phyloP scores from a whole-genome alignment of 2,113 vertebrate genomes.

The Crotalus horridus region DNA sequence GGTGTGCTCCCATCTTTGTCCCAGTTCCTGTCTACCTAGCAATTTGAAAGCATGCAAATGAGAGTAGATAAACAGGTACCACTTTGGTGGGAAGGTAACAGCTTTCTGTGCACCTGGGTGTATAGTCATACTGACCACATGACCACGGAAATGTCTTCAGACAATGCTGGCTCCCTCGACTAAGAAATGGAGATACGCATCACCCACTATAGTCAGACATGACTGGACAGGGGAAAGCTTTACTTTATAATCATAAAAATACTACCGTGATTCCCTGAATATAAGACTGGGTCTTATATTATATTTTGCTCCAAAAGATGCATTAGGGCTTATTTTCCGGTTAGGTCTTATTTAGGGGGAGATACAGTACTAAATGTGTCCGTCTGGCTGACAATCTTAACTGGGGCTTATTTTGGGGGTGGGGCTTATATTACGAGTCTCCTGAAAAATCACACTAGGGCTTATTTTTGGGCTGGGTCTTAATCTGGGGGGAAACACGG shows the following conservation, averaged over 20 bases:
- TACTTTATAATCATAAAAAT: background rate
- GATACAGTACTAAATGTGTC: too few species aligned
- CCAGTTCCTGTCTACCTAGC: background rate
- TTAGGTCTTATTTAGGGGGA: too few species aligned
- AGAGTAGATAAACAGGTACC: background rate
- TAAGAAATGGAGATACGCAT: background rate
- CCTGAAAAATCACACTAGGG: too few species aligned
- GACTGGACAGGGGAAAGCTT: background rate
- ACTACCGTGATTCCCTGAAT: background rate
- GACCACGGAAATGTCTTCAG: background rate
- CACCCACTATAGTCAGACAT: background rate
- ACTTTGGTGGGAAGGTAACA: background rate
- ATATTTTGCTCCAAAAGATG: too few species aligned
- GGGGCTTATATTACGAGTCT: too few species aligned
- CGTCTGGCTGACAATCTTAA: too few species aligned
- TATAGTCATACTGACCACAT: background rate
- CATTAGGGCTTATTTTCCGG: too few species aligned
- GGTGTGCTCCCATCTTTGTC: background rate
- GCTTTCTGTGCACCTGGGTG: background rate
- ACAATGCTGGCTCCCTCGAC: background rate
- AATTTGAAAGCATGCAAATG: background rate
- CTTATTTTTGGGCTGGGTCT: too few species aligned
- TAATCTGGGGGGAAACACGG: too few species aligned
- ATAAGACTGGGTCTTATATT: too few species aligned
- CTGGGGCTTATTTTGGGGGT: too few species aligned